Evolutionary conservation across 2,888 invertebrate species (phyloP), one percentile per base, ranked within the genome.

Genomic region (Cosmia trapezina): DNA sequence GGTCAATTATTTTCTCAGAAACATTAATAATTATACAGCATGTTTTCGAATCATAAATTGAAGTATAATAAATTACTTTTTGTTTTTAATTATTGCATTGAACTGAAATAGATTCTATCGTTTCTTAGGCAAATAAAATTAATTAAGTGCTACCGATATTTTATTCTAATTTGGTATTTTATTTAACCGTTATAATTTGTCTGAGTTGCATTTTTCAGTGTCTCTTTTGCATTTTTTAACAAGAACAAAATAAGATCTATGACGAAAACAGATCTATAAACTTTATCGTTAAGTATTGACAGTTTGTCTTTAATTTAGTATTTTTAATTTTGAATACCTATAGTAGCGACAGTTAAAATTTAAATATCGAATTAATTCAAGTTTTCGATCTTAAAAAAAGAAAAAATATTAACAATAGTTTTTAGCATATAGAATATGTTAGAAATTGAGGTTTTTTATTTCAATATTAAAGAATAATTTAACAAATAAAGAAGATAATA

Each of bases 71-170:
- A 66, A 69, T 47, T n/a, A 28, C 49, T 14, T 56, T 66, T 69
- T 28, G 14, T 69, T 69, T 68, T 73, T 60, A 65, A 72, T 61
- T 73, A 73, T 67, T 73, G 54, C 65, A 65, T 47, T 60, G 47
- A 64, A 57, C 41, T 65, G 45, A 56, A 69, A 64, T 57, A 53
- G n/a, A n/a, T n/a, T n/a, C n/a, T 33, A 41, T 80, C 66, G n/a
- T 45, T 63, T 63, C 68, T 53, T 72, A 78, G 64, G 63, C 75
- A 75, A 82, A 82, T 79, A 65, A 53, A 37, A 69, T 66, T 43
- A 59, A 71, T 69, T 70, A 17, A 57, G 33, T 69, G 60, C 2
- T 70, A 22, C 67, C 43, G 11, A 57, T 67, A 62, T 68, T 65
- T 51, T 47, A 54, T 66, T 67, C 4, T 22, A 51, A 67, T 62